Evolutionary conservation across 2,888 invertebrate species (phyloP).

Genomic region (Sympetrum striolatum): DNA sequence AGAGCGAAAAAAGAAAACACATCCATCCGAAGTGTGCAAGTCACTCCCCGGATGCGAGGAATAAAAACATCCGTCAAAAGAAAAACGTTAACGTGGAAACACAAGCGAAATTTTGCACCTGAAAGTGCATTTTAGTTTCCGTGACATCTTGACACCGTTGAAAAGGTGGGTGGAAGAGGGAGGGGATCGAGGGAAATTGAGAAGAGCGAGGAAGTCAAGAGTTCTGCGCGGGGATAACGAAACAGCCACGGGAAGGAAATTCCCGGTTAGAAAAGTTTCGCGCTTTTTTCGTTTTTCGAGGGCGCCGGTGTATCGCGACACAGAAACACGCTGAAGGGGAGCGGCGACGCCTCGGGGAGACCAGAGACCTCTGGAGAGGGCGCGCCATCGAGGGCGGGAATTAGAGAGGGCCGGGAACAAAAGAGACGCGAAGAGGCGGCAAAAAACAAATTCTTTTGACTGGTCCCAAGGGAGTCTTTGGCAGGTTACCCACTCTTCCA

Average conservation of each 20-base stretch:
- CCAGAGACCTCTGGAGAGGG: neutral
- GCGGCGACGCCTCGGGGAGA: neutral
- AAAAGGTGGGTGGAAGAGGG: neutral
- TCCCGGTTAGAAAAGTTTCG: neutral
- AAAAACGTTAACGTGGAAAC: neutral
- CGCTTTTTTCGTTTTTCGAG: neutral
- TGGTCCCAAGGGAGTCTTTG: neutral
- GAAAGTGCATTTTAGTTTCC: neutral
- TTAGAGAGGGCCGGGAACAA: neutral
- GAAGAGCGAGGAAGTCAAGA: neutral
- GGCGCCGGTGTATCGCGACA: neutral
- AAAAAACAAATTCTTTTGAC: neutral
- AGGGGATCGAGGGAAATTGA: neutral
- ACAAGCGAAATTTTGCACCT: neutral
- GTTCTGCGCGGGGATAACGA: neutral
- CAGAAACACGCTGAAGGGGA: neutral
- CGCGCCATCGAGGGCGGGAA: neutral
- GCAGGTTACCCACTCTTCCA: neutral
- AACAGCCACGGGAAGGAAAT: neutral
- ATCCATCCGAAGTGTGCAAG: neutral
- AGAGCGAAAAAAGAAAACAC: neutral
- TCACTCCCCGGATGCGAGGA: neutral
- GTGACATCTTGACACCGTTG: neutral
- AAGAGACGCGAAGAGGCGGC: neutral
- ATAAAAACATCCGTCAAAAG: neutral